Evolutionary conservation across 2,797 vertebrate species (phyloP), one percentile per base, ranked within the genome.

Genomic region (Loriculus beryllinus): DNA sequence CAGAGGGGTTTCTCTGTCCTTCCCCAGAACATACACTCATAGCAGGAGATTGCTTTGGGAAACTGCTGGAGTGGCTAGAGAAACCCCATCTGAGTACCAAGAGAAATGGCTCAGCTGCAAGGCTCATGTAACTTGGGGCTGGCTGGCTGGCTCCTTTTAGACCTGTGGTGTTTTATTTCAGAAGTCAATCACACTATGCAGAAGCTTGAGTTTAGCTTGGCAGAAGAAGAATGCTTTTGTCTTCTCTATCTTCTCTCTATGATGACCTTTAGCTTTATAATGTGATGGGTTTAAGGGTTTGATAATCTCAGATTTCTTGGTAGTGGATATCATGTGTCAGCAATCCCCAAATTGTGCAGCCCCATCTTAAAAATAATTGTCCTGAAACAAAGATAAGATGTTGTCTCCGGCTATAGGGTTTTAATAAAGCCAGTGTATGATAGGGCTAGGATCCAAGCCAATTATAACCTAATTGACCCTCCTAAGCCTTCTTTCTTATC

Each of bases 381-480:
- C 59, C 86, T 70, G 26, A 93, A 88, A 51, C 57, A 90, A 88
- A 97, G 96, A 94, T 91, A 96, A 97, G 49, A 29, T 94, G 65
- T 63, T 93, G 65, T 87, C 86, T 95, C 39, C 82, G 86, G 51
- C 48, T 63, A 13, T 17, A 75, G 45, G 59, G 11, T 56, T 97
- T 95, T 93, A 87, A 92, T 92, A 92, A 91, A 94, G 39, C 40
- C 14, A 31, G 74, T 82, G 51, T 76, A 95, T n/a, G 78, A 75
- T 82, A 96, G 39, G 77, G 87, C 33, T 49, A 63, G 45, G n/a
- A 95, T 94, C 86, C 91, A 95, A 97, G 52, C 5, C 63, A 94
- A 68, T 94, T 96, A 95, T 85, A 93, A 96, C 82, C 60, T 96
- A 96, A 92, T 94, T 91, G 87, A 95, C 74, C 86, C 70, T 93